Base-by-base conservation (phyloP, 2,113 vertebrate genomes). In the Diadophis punctatus region DNA sequence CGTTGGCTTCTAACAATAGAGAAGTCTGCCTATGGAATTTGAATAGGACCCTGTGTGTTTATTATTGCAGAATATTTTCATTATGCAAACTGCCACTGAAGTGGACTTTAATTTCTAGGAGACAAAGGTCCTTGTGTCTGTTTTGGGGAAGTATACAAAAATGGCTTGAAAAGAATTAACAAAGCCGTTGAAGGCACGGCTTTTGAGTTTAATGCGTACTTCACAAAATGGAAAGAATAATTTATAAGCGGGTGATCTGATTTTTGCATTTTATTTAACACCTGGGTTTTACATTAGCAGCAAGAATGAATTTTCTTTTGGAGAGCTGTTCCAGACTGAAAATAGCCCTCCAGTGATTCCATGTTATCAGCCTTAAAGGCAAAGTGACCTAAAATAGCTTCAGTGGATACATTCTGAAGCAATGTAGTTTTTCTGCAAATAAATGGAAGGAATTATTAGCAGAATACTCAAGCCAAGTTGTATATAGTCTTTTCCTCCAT, bases 21-120 rank as follows among this genome's bases (percentile, higher is more conserved):
- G 92, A 90, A 90, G 52, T 25, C 84, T 60, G 52, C 58, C 46
- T 80, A 51, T 51, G 56, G 87, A 58, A 74, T 60, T 25, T 90
- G 87, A 91, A 87, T 90, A 88, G 46, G 60, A 56, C 25, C 46
- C 90, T 87, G 34, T 25, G 58, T 46, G 48, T 91, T 46, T 60
- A 53, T 84, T 90, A 30, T 87, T 91, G 84, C 60, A 63, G 80
- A 91, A 87, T 63, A 48, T 94, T 93, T 94, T 94, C 89, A 91
- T 91, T 93, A 84, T 22, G 10, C 43, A 80, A 63, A 91, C 48
- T 30, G 74, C 87, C 58, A 90, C 43, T 84, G 34, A 93, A 91
- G 58, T 48, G 55, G 88, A 88, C 60, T 89, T 91, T 90, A 90
- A 87, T 87, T 90, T 93, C 84, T 84, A 1, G 18, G 85, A 91